Evolutionary conservation across 2,113 vertebrate genomes (phyloP), one percentile per base, ranked within the genome.

Genomic region (Smithornis capensis): DNA sequence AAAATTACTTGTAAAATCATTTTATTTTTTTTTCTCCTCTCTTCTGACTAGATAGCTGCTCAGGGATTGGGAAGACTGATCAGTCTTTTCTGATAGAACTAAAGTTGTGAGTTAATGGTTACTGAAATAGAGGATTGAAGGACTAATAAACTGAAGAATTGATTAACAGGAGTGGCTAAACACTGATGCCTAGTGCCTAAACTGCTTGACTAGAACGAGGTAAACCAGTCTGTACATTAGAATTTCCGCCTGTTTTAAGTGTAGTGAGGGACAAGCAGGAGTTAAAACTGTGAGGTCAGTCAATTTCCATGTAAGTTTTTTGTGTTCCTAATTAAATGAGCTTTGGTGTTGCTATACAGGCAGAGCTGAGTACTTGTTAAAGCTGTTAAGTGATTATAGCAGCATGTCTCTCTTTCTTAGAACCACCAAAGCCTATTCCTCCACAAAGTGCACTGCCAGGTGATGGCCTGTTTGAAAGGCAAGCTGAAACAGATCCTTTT

Each of bases 401-500:
- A 33, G 3, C 45, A 9, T 91, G 17, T 83, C 14, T 95, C 68
- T 83, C 57, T 82, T 50, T 27, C 75, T 96, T 75, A 99, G 98
- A 98, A 70, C 86, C 82, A 71, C 97, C 97, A 55, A 98, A 98
- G 94, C 93, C 97, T 90, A 79, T 59, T 92, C 92, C 97, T 45
- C 96, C 64, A 63, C 96, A 94, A 79, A 95, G 74, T 53, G 52
- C 18, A 5, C 71, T 81, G 14, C 59, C 94, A 40, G 44, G 85
- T 92, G 97, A 98, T 17, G 91, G 67, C 70, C 93, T 97, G 21
- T 98, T 99, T 95, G 98, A 99, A 96, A 97, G 98, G 52, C 97
- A 98, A 40, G 98, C 98, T 94, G 98, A 98, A 94, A 93, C 94
- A 57, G 97, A 96, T 64, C 59, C 90, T n/a, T 99, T 98, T 73